Conservation (phyloP, 2,113 vertebrate genomes). For the Diphyllodes magnificus region DNA sequence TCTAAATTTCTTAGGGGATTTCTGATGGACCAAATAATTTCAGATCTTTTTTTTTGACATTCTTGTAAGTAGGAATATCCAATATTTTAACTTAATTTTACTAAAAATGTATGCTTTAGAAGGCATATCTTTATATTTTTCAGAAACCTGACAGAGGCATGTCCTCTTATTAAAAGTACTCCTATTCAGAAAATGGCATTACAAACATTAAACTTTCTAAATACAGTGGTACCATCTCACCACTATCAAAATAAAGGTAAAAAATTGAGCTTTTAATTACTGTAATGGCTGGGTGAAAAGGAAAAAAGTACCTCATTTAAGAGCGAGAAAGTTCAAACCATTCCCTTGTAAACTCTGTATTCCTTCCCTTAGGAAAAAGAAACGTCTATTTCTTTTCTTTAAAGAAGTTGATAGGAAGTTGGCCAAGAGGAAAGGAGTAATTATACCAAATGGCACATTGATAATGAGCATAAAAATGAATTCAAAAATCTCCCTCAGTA, state of each 20-base stretch:
- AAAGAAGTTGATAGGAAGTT: constrained; percentile 16
- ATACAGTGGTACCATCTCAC: not conserved
- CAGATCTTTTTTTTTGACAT: not conserved
- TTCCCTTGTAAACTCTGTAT: not conserved
- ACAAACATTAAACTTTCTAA: not conserved
- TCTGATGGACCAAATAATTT: not conserved
- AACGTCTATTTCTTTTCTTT: constrained; percentile 41
- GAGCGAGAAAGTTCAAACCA: not conserved
- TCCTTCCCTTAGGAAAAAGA: constrained; percentile 22
- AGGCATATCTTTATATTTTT: not conserved
- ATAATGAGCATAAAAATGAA: not conserved
- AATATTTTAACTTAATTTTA: not conserved
- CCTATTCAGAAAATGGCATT: not conserved
- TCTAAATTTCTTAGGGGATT: not conserved
- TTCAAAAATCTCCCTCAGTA: not conserved
- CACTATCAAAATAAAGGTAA: not conserved
- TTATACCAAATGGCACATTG: constrained; percentile 26
- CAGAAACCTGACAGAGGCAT: not conserved
- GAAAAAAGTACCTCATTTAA: not conserved
- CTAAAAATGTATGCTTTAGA: not conserved
- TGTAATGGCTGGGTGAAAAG: not conserved
- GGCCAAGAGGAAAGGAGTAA: constrained; percentile 43
- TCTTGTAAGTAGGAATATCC: not conserved
- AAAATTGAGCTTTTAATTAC: not conserved
- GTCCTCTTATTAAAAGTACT: not conserved